These are phyloP conservation scores for Pantala flavescens DNA, from an alignment of 1,140 invertebrate genomes.

Conservation along the genomic window DNA sequence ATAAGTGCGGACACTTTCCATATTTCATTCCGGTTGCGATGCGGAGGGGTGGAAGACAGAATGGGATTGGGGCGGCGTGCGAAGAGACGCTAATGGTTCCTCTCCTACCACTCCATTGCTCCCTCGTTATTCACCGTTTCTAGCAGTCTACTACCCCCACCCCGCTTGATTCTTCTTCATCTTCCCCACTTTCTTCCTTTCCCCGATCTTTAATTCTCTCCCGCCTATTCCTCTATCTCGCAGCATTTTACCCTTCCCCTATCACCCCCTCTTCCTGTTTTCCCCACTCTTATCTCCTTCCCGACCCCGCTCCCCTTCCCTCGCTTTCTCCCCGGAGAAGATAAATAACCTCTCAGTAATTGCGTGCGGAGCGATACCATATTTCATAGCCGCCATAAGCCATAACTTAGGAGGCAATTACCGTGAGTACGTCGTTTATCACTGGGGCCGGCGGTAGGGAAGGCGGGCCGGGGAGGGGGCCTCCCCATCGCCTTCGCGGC, in stretches of 20 bases:
- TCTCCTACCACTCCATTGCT: slow-evolving; percentile 14
- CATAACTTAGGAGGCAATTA: slow-evolving; percentile 48
- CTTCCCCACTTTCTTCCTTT: not conserved
- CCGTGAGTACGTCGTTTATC: slow-evolving; percentile 45
- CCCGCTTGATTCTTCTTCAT: not conserved
- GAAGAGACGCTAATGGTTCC: slow-evolving; percentile 17
- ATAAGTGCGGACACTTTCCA: slow-evolving; percentile 23
- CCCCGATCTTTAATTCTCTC: not conserved
- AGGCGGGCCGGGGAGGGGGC: slow-evolving; percentile 21
- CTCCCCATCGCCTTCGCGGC: slow-evolving; percentile 15
- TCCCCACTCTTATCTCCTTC: not conserved
- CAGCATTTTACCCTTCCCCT: not conserved
- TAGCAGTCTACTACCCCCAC: not conserved
- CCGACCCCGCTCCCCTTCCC: not conserved
- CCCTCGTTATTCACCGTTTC: not conserved
- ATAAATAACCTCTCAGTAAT: slow-evolving; percentile 46
- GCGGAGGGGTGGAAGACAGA: slow-evolving; percentile 13
- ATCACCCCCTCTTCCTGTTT: not conserved
- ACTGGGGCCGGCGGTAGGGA: slow-evolving; percentile 27
- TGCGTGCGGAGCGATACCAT: slow-evolving; percentile 45
- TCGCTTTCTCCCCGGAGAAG: slow-evolving; percentile 26
- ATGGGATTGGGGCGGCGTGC: not conserved
- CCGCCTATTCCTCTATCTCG: no score
- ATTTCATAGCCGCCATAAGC: slow-evolving; percentile 44
- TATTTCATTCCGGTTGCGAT: slow-evolving; percentile 21